Evolutionary conservation across 2,797 vertebrate genomes (phyloP).

Genomic region (Mormyrus proboscirostris): DNA sequence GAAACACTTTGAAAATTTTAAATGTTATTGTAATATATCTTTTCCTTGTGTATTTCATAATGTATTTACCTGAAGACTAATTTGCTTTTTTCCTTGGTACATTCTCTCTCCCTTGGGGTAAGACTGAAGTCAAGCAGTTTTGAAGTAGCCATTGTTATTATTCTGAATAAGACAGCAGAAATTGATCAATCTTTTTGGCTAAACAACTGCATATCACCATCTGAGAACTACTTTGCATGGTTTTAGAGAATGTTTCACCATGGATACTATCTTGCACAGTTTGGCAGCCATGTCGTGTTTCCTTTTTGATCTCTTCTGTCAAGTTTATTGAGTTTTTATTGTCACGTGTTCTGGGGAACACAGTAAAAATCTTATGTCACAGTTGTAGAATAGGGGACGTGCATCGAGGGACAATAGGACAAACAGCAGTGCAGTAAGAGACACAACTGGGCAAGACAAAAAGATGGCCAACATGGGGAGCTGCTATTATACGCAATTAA

Average conservation of each 20-base stretch:
- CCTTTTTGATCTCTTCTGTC: neutral
- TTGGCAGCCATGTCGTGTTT: neutral
- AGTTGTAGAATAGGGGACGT: neutral
- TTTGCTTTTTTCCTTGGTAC: neutral
- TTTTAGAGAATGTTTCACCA: neutral
- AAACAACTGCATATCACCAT: neutral
- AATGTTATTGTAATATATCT: neutral
- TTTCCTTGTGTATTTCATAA: neutral
- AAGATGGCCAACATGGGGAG: neutral
- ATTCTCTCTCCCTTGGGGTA: neutral
- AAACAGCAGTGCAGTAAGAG: neutral
- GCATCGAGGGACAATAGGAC: neutral
- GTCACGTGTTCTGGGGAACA: neutral
- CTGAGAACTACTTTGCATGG: neutral
- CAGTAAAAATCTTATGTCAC: neutral
- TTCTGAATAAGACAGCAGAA: neutral
- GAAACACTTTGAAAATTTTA: neutral
- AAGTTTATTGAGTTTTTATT: neutral
- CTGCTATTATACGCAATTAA: neutral
- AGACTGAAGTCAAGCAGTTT: neutral
- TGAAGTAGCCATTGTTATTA: neutral
- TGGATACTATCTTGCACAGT: neutral
- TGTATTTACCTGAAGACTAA: neutral
- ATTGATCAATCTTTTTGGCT: neutral
- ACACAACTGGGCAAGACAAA: neutral